These are phyloP conservation scores for Pterobdella sp. DNA, from an alignment of 2,888 invertebrate genomes.

Conservation along the genomic window DNA sequence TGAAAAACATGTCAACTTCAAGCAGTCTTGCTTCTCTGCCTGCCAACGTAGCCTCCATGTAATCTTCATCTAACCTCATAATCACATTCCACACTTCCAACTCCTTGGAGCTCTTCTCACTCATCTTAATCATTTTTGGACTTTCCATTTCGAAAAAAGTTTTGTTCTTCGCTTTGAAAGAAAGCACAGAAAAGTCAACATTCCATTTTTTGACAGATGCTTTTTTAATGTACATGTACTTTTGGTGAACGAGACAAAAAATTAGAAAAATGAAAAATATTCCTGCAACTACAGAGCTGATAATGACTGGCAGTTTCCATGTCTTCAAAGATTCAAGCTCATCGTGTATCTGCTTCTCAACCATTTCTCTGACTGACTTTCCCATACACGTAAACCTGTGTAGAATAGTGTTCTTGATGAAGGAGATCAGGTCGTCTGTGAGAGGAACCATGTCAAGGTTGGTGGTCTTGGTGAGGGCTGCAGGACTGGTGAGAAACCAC, in stretches of 20 bases:
- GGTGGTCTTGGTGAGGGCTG: constrained; percentile 31
- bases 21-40: constrained; percentile 1
- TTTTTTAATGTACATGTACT: constrained; percentile 39
- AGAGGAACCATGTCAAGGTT: constrained; percentile 30
- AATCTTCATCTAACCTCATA: not conserved
- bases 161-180: constrained; percentile 15
- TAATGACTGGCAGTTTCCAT: constrained; percentile 40
- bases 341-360: constrained; percentile 36
- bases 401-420: constrained; percentile 30
- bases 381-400: constrained; percentile 41
- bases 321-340: constrained; percentile 37
- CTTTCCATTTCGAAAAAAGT: not conserved
- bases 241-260: constrained; percentile 39
- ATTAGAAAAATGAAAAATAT: constrained; percentile 36
- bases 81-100: not conserved
- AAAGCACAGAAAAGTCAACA: constrained; percentile 28
- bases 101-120: not conserved
- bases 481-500: constrained; percentile 31
- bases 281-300: constrained; percentile 36
- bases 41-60: not conserved
- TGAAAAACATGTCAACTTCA: not conserved
- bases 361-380: constrained; percentile 38
- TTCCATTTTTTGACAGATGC: constrained; percentile 35
- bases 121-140: not conserved
- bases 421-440: not conserved